A percentile compares a stretch with the other conserved stretches of the same genome.
Evolutionary conservation across 35 echinoderm and acorn worm species (phyloP).

Genomic region (Ophiothrix spiculata): DNA sequence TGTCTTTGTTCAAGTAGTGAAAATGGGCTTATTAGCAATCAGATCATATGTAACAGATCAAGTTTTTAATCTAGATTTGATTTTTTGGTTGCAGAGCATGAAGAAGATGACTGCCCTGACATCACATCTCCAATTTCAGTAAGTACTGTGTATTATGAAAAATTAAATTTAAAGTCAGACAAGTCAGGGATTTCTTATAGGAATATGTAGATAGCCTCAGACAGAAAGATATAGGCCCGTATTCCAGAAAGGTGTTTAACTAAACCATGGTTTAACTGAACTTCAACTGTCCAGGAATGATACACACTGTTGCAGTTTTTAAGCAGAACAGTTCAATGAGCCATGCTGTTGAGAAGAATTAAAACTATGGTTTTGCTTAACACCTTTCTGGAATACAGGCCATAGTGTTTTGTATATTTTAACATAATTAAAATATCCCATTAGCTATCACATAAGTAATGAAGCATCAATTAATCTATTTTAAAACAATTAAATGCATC

Average conservation of each 20-base stretch:
- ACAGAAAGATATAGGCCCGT: not conserved
- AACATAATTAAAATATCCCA: too few species aligned
- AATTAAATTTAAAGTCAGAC: too few species aligned
- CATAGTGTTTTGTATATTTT: too few species aligned
- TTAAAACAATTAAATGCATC: too few species aligned
- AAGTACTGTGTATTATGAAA: too few species aligned
- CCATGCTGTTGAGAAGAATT: too few species aligned
- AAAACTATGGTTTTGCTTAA: too few species aligned
- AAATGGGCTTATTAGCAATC: too few species aligned
- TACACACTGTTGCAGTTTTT: not conserved
- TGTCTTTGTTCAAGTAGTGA: too few species aligned
- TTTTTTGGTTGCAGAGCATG: not conserved
- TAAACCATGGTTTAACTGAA: not conserved
- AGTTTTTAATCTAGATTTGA: not conserved
- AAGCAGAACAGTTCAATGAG: not conserved
- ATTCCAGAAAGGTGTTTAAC: not conserved
- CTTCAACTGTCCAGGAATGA: not conserved
- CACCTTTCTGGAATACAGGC: too few species aligned
- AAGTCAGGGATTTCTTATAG: not conserved
- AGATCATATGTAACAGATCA: not conserved
- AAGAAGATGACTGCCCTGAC: conserved; percentile 2
- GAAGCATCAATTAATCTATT: too few species aligned
- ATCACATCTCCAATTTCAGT: not conserved
- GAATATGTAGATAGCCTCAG: not conserved
- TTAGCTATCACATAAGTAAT: too few species aligned